These are phyloP conservation scores for Malthinus flaveolus DNA, from an alignment of 2,888 invertebrate species.

Conservation along the genomic window DNA sequence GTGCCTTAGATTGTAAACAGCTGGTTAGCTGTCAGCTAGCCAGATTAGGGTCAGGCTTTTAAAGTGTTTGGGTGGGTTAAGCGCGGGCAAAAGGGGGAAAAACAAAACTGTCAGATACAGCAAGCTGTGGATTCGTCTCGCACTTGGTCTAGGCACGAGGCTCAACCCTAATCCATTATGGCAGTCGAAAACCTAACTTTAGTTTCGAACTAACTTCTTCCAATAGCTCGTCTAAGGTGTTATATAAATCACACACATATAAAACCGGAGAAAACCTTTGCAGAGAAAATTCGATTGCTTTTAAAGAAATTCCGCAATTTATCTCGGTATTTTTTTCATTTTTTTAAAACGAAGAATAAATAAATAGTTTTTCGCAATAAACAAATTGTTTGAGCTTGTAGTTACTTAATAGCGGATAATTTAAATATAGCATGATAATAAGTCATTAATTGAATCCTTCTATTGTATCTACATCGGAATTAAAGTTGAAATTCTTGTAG, in stretches of 20 bases:
- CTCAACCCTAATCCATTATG: slow-evolving; percentile 55
- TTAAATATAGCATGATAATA: too few relatives aligned
- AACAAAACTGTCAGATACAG: slow-evolving; percentile 47
- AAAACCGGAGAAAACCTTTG: slow-evolving; percentile 2
- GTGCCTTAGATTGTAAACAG: slow-evolving; percentile 50
- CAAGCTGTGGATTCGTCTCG: slow-evolving; percentile 49
- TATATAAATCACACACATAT: slow-evolving; percentile 5
- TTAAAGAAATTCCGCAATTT: slow-evolving; percentile 20
- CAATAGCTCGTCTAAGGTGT: slow-evolving; percentile 6
- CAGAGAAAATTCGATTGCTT: slow-evolving; percentile 16
- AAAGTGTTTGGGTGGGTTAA: slow-evolving; percentile 42
- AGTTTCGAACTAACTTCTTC: slow-evolving; percentile 7
- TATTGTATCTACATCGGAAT: too few relatives aligned
- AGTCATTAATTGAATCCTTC: too few relatives aligned
- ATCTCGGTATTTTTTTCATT: too few relatives aligned
- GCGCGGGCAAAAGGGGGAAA: slow-evolving; percentile 35
- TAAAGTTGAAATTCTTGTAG: too few relatives aligned
- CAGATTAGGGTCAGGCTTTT: slow-evolving; percentile 53
- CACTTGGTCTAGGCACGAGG: slow-evolving; percentile 46
- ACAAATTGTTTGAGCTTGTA: background rate
- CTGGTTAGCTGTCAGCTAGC: slow-evolving; percentile 53
- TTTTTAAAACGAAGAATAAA: too few relatives aligned
- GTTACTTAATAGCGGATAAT: too few relatives aligned
- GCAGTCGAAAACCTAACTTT: slow-evolving; percentile 41
- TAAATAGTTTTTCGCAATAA: background rate